Base-by-base conservation (phyloP, 2,888 invertebrate genomes). In the Allolobophora icterica region DNA sequence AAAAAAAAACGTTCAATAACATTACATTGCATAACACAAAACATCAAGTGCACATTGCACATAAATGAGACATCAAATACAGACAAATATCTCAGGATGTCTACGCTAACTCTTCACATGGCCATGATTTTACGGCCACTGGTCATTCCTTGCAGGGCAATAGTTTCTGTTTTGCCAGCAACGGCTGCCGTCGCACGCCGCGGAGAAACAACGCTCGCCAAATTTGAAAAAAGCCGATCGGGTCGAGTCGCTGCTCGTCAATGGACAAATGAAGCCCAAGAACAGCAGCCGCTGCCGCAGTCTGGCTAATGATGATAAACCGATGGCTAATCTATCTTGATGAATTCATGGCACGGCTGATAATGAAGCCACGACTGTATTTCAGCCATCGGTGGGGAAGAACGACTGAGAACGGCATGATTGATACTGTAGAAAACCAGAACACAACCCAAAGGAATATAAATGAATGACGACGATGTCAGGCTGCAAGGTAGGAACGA, bases 311-410 rank as follows among this genome's bases (percentile, higher is more conserved):
- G 87, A 87, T 87, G 87, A 87, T 38, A 87, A 87, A 87, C 35
- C 87, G 87, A 38, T 38, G 87, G 33, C 38, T 38, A 87, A 87
- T 87, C 87, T 87, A 87, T 87, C 87, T 87, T 87, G 87, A 87
- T 87, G 87, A 87, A 87, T 87, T 87, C 38, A 34, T 34, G 87
- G 87, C 34, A 35, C 87, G 35, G 35, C 87, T 38, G 34, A 87
- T 87, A 87, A 87, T 87, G 87, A 87, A 87, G 87, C 35, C 87
- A 87, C 34, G 87, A 87, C 34, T 34, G 35, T 33, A 38, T 87
- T 38, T 35, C 38, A 35, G 35, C 87, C 52, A 5, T 34, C 19
- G 35, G 87, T 4, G 19, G 33, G 34, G 87, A 87, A 35, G 35
- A 87, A 24, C 87, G 38, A 38, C 84, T 21, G 84, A 84, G 33